Evolutionary conservation across 1,140 invertebrate genomes (phyloP).

Genomic region (Papilio aristodemus): DNA sequence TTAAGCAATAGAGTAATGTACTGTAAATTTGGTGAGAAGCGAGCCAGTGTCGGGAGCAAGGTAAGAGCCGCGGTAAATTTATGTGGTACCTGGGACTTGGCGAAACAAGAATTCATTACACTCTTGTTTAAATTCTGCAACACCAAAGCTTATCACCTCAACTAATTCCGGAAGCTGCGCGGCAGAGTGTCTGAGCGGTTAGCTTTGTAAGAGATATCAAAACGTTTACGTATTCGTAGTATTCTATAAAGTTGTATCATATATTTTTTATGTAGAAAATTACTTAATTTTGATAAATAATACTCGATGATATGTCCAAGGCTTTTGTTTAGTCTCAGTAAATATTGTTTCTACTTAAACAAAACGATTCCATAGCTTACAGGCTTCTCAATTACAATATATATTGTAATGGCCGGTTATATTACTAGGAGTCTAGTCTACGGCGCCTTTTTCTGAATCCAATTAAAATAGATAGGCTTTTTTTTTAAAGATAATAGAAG

Average conservation of each 20-base stretch:
- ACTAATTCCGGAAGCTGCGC: not conserved
- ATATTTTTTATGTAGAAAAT: no score
- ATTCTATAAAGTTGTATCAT: not conserved
- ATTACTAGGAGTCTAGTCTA: no score
- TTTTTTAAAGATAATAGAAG: no score
- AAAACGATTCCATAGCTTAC: no score
- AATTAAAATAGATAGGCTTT: no score
- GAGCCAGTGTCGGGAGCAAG: not conserved
- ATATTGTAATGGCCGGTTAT: no score
- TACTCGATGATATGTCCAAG: no score
- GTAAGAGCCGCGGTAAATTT: slow-evolving; percentile 41
- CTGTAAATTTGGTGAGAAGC: slow-evolving; percentile 17
- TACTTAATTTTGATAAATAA: no score
- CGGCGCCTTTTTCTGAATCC: no score
- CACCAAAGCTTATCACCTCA: slow-evolving; percentile 8
- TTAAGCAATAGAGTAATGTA: slow-evolving; percentile 1
- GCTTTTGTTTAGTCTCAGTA: no score
- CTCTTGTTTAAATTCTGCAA: slow-evolving; percentile 44
- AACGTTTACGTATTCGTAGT: not conserved
- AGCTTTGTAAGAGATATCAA: not conserved
- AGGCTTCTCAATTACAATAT: no score
- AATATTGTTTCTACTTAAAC: no score
- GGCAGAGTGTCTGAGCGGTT: not conserved
- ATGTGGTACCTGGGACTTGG: slow-evolving; percentile 46
- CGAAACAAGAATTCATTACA: slow-evolving; percentile 50